Evolutionary conservation across 2,113 vertebrate species (phyloP).

Genomic region (Pampusana beccarii): DNA sequence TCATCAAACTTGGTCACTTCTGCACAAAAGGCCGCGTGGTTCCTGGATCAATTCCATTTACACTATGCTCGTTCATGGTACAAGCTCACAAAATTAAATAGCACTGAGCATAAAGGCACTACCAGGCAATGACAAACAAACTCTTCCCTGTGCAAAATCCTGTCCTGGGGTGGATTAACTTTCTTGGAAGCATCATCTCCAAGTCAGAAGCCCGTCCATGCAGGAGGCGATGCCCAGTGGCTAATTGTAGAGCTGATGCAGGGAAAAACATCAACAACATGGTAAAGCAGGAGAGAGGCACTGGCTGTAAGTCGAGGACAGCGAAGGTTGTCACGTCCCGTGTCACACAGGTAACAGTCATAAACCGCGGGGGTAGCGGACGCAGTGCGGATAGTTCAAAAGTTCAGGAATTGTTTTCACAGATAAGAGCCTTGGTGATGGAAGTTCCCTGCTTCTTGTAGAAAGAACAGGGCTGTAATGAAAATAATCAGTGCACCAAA

Average conservation of each 20-base stretch:
- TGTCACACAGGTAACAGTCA: background rate
- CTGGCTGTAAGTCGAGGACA: background rate
- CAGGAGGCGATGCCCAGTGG: background rate
- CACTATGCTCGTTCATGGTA: background rate
- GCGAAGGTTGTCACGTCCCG: background rate
- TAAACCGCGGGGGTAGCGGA: background rate
- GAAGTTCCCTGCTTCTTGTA: background rate
- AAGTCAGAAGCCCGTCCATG: background rate
- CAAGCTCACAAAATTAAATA: background rate
- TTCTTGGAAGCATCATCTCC: background rate
- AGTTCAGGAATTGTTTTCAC: conserved; percentile 36
- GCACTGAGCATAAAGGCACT: background rate
- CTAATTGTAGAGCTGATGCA: background rate
- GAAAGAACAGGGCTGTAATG: background rate
- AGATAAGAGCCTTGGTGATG: background rate
- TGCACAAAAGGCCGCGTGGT: background rate
- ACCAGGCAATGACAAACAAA: background rate
- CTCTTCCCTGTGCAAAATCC: background rate
- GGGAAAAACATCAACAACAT: background rate
- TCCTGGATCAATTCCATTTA: background rate
- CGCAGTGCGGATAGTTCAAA: background rate
- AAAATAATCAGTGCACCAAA: background rate
- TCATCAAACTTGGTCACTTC: background rate
- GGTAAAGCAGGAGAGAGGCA: background rate
- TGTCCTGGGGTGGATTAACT: background rate